Percentiles rank a stretch among this genome's conserved stretches.
Conservation (phyloP, 37 sponge, comb jelly and placozoan genomes). For the Petrosia ficiformis region DNA sequence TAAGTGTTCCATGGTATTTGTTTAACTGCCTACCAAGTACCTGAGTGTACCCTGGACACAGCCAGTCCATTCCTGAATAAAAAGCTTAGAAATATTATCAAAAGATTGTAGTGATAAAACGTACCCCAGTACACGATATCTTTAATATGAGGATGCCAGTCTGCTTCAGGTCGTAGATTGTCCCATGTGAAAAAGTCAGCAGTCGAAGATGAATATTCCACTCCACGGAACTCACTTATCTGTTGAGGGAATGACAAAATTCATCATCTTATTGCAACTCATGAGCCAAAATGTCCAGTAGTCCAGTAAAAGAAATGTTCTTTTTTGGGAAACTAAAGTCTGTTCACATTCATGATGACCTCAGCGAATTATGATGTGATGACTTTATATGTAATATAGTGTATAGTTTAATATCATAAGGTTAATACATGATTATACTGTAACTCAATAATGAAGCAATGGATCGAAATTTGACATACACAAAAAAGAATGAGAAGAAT, state of each 20-base stretch:
- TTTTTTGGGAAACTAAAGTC: no score
- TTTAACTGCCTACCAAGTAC: conserved; percentile 65
- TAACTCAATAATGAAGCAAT: no score
- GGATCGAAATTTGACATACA: no score
- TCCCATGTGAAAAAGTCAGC: conserved; percentile 69
- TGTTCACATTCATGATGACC: no score
- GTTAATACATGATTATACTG: no score
- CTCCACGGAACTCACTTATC: conserved; percentile 68
- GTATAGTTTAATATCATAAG: no score
- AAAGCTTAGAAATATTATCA: neutral
- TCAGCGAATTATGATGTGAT: no score
- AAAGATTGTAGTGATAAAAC: neutral
- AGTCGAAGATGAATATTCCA: conserved; percentile 77
- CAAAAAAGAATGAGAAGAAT: no score
- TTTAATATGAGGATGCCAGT: conserved; percentile 76
- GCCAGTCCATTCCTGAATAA: conserved; percentile 84
- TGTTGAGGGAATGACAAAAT: neutral
- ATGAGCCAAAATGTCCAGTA: no score
- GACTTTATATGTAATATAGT: no score
- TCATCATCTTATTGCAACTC: neutral
- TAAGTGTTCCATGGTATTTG: conserved; percentile 75
- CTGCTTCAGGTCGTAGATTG: conserved; percentile 60
- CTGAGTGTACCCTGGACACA: conserved; percentile 77
- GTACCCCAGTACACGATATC: conserved; percentile 83
- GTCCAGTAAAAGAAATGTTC: no score